Base-by-base conservation (phyloP, 2,113 vertebrate species). In the Semnopithecus entellus region DNA sequence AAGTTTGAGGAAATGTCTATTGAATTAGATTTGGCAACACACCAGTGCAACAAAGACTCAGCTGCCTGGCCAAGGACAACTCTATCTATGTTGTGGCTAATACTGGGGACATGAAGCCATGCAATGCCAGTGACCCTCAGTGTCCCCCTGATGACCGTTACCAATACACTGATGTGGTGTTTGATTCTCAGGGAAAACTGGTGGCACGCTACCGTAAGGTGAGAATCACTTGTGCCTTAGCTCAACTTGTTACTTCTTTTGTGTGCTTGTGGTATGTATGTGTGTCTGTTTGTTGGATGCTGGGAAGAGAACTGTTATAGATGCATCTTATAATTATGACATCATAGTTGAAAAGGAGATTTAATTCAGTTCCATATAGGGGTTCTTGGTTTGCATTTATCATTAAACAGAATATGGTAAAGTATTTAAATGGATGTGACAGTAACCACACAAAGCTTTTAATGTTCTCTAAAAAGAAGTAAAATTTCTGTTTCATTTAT, bases 61-160 rank as follows among this genome's bases (percentile, higher is more conserved):
- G 99, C 98, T 99, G 99, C 66, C 98, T 99, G 97, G 98, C 97
- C 0, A 99, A 97, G 27, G 97, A 95, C 27, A 93, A 99, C 95
- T 97, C 91, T 8, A 98, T 99, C 90, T 99, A 98, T 89, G 55
- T 99, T 55, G 99, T 99, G 98, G 99, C 97, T 45, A 99, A 99
- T 98, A 99, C 98, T 97, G 94, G 96, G 40, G 98, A 98, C 79
- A 98, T 97, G 93, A 98, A 98, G 50, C 22, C 1, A 0, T 98
- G 94, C 35, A 97, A 95, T 79, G 45, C 27, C 72, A 96, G 66
- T 64, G 95, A 98, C 35, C 38, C 50, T 2, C 83, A 70, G 17
- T 98, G 98, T 25, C 97, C 97, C 11, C 38, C 30, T 0, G 93
- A 98, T 87, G 95, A 97, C 18, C 85, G 0, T 79, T 98, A 97